A percentile compares a stretch with the other conserved stretches of the same genome.
Conservation (phyloP, 2,113 vertebrate species). For the Daphoenositta chrysoptera region DNA sequence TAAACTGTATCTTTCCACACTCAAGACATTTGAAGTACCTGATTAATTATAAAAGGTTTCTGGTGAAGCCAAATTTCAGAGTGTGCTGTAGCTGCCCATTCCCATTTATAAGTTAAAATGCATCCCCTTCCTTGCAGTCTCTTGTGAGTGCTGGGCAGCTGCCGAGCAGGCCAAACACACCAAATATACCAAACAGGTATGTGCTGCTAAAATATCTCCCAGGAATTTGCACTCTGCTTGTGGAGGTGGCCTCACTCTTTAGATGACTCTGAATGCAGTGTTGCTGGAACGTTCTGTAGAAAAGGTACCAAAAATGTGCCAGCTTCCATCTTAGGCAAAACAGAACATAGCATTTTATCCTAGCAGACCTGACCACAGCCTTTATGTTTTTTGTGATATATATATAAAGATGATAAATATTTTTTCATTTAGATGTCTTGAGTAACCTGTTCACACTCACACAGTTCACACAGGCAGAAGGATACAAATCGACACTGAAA, state of each 20-base stretch:
- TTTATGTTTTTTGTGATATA: neutral
- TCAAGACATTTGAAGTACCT: neutral
- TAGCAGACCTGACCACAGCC: neutral
- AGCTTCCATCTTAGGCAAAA: neutral
- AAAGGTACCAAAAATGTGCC: neutral
- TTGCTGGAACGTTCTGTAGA: neutral
- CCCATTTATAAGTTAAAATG: neutral
- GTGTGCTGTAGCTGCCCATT: neutral
- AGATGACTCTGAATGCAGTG: neutral
- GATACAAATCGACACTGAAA: neutral
- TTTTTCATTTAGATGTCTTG: neutral
- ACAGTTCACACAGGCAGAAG: neutral
- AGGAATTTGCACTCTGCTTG: neutral
- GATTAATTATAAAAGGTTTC: neutral
- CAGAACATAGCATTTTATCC: neutral
- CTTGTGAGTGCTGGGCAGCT: neutral
- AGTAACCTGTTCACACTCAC: neutral
- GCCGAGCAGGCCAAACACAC: neutral
- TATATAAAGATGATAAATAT: neutral
- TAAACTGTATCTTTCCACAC: neutral
- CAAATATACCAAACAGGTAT: neutral
- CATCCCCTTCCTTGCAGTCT: neutral
- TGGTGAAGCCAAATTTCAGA: neutral
- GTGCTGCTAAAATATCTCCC: neutral
- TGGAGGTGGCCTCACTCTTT: neutral